Percentiles rank a stretch among this genome's conserved stretches.
Evolutionary conservation across 1,140 invertebrate species (phyloP).

Genomic region (Drosophila triauraria): DNA sequence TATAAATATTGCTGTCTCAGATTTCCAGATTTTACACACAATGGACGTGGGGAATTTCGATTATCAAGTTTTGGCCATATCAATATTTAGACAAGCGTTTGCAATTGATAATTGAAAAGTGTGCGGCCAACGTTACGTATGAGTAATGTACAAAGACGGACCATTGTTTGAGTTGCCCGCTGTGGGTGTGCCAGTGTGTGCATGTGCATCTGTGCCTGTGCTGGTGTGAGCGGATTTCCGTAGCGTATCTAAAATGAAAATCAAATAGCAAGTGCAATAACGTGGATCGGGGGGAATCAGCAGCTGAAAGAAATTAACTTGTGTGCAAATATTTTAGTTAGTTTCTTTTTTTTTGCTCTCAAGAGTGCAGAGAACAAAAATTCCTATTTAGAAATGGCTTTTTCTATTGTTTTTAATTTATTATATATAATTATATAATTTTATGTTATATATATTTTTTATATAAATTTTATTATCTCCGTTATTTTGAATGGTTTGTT

Average conservation of each 20-base stretch:
- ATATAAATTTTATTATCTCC: too few relatives aligned
- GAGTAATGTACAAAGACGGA: slow-evolving; percentile 40
- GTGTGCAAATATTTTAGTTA: slow-evolving; percentile 58
- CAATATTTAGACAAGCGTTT: slow-evolving; percentile 61
- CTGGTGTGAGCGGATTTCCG: slow-evolving; percentile 38
- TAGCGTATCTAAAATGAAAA: slow-evolving; percentile 57
- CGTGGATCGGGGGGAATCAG: slow-evolving; percentile 5
- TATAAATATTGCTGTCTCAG: slow-evolving; percentile 41
- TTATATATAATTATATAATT: too few relatives aligned
- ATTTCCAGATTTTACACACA: slow-evolving; percentile 21
- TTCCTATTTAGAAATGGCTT: not conserved
- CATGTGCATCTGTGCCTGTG: slow-evolving; percentile 13
- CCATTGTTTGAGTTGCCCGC: slow-evolving; percentile 51
- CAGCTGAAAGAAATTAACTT: slow-evolving; percentile 51
- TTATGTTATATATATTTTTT: too few relatives aligned
- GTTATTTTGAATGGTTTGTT: too few relatives aligned
- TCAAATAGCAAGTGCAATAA: slow-evolving; percentile 46
- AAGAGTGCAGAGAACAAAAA: not conserved
- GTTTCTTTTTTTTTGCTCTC: slow-evolving; percentile 8
- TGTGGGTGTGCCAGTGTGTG: slow-evolving; percentile 10
- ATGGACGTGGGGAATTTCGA: slow-evolving; percentile 36
- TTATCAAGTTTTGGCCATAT: slow-evolving; percentile 54
- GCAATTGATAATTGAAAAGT: slow-evolving; percentile 62
- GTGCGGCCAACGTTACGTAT: slow-evolving; percentile 54
- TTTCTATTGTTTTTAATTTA: too few relatives aligned